Base-by-base conservation (phyloP, 2,888 invertebrate species). In the Diabrotica balteata region DNA sequence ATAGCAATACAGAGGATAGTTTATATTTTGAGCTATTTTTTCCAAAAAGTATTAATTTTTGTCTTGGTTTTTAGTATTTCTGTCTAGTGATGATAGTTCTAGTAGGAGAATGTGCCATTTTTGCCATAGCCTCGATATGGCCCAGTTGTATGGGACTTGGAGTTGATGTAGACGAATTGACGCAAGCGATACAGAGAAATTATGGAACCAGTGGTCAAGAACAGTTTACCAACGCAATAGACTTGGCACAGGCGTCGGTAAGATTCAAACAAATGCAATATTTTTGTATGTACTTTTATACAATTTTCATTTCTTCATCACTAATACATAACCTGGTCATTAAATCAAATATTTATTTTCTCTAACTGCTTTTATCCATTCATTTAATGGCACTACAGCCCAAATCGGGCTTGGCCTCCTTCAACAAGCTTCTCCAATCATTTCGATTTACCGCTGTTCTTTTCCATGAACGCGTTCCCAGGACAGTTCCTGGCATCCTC, bases 151-250 rank as follows among this genome's bases (percentile, higher is more conserved):
- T 92, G 68, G 93, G 93, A 50, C 86, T 94, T 53, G 90, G 89
- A 76, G 86, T 91, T 73, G 88, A 91, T 55, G 87, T 88, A 47
- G 88, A 89, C 1, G 89, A 90, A 71, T 88, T 94, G 72, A 88
- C 91, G 3, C 90, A 90, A 69, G 88, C 90, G 0, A 83, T 94
- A 72, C 93, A 94, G 80, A 86, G 89, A 2, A 90, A 90, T 80
- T 94, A 94, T 81, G 93, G 93, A 1, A 88, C 92, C 32, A 90
- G 93, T 0, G 93, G 93, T 22, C 85, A 87, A 72, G 90, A 90
- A 73, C 90, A 90, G 79, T 93, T 93, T 80, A 94, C 94, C 7
- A 91, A 91, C 32, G 93, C 94, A 8, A 87, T 94, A 71, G 94
- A 94, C 83, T 86, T 94, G 63, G 91, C 91, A 0, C 94, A 94